These are phyloP conservation scores for Drosophila anomelani DNA, from an alignment of 2,888 invertebrate species.

Conservation along the genomic window DNA sequence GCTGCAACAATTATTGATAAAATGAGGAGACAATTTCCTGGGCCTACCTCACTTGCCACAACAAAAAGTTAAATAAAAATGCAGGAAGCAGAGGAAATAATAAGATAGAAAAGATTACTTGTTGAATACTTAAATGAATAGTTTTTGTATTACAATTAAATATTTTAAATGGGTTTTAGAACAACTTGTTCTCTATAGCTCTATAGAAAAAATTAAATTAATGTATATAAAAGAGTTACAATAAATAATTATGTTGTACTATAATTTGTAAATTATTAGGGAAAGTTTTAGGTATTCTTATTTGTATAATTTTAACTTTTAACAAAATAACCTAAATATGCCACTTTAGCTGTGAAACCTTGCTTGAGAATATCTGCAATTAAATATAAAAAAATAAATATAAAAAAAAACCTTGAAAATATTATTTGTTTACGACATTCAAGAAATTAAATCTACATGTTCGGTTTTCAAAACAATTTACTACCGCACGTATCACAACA, in stretches of 20 bases:
- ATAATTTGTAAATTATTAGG: too few relatives aligned
- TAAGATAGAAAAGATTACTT: not conserved
- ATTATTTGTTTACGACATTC: not conserved
- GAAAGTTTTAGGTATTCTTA: too few relatives aligned
- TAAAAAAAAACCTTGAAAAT: not conserved
- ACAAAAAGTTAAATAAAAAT: not conserved
- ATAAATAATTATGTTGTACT: too few relatives aligned
- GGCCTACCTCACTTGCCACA: conserved; percentile 8
- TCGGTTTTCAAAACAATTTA: not conserved
- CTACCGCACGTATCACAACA: not conserved
- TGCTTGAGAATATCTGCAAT: not conserved
- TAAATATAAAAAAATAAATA: not conserved
- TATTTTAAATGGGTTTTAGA: not conserved
- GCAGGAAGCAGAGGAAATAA: not conserved
- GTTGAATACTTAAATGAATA: too few relatives aligned
- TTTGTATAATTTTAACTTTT: too few relatives aligned
- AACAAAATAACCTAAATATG: too few relatives aligned
- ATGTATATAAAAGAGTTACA: too few relatives aligned
- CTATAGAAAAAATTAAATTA: too few relatives aligned
- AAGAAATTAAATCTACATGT: not conserved
- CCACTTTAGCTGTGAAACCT: too few relatives aligned
- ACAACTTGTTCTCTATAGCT: too few relatives aligned
- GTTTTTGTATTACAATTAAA: not conserved
- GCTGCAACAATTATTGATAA: conserved; percentile 38
- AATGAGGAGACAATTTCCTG: conserved; percentile 4